A percentile compares a stretch with the other conserved stretches of the same genome.
phyloP scores from a whole-genome alignment of 2,888 invertebrate genomes.

The Tetramorium bicarinatum region DNA sequence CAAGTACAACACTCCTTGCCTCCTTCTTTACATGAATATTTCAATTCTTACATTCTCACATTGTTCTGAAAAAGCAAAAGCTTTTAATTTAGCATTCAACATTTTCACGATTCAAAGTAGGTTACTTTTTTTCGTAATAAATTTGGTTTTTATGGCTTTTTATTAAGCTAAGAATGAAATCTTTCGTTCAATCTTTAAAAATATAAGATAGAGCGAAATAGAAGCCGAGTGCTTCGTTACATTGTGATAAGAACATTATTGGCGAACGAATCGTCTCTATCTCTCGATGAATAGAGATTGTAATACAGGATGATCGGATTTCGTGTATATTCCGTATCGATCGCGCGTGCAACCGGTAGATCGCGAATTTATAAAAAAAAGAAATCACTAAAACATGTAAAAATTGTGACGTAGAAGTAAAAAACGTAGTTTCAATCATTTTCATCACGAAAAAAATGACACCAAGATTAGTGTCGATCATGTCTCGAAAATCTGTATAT shows the following conservation, averaged over 20 bases:
- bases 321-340: background rate
- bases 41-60: background rate
- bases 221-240: constrained; percentile 11
- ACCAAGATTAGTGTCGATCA: background rate
- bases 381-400: background rate
- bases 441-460: background rate
- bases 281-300: constrained; percentile 1
- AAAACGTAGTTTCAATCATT: background rate
- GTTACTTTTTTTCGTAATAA: background rate
- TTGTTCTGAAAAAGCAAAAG: background rate
- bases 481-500: background rate
- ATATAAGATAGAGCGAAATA: background rate
- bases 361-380: constrained; percentile 17
- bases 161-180: background rate
- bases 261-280: constrained; percentile 1
- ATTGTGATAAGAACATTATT: background rate
- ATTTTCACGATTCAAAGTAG: background rate
- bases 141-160: background rate
- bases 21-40: background rate
- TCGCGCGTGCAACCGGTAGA: background rate
- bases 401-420: background rate
- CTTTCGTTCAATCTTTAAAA: background rate
- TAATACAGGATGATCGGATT: constrained; percentile 10
- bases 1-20: background rate
- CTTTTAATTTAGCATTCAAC: background rate